Percentiles rank a stretch among this genome's conserved stretches.
Evolutionary conservation across 2,888 invertebrate genomes (phyloP).

Genomic region (Diloba caeruleocephala): DNA sequence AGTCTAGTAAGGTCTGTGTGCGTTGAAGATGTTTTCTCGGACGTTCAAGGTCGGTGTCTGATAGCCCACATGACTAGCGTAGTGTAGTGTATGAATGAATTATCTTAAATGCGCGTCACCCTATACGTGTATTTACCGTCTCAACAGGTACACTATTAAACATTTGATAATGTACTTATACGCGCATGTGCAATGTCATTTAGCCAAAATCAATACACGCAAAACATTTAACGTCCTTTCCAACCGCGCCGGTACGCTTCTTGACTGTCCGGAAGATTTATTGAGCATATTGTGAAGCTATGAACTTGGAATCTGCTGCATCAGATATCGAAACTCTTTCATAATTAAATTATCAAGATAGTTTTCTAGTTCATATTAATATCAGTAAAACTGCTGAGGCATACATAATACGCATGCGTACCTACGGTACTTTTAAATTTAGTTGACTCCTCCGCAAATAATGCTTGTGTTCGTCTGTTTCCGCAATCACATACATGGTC

Average conservation of each 20-base stretch:
- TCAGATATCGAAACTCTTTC: slow-evolving; percentile 33
- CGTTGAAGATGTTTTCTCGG: slow-evolving; percentile 62
- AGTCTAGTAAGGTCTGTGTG: slow-evolving; percentile 44
- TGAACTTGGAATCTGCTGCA: slow-evolving; percentile 33
- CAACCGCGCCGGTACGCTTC: slow-evolving; percentile 2
- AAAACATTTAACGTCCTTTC: slow-evolving; percentile 11
- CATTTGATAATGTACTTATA: slow-evolving; percentile 9
- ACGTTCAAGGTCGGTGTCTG: slow-evolving; percentile 67
- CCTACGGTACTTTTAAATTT: too few species aligned
- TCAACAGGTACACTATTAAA: too few species aligned
- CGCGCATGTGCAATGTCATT: slow-evolving; percentile 41
- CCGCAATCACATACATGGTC: slow-evolving; percentile 47
- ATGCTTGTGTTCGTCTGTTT: slow-evolving; percentile 41
- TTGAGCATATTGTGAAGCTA: slow-evolving; percentile 7
- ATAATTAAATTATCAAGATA: slow-evolving; percentile 17
- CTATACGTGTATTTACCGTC: slow-evolving; percentile 14
- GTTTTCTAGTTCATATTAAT: slow-evolving; percentile 42
- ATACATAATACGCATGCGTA: too few species aligned
- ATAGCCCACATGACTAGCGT: slow-evolving; percentile 28
- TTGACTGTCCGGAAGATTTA: slow-evolving; percentile 37
- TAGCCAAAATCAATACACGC: slow-evolving; percentile 27
- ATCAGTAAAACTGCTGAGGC: too few species aligned
- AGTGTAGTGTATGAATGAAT: slow-evolving; percentile 43
- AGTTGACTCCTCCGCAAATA: slow-evolving; percentile 45
- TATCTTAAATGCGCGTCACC: slow-evolving; percentile 26